Evolutionary conservation across 2,797 vertebrate genomes (phyloP), one percentile per base, ranked within the genome.

Genomic region (Zenarchopterus dispar): DNA sequence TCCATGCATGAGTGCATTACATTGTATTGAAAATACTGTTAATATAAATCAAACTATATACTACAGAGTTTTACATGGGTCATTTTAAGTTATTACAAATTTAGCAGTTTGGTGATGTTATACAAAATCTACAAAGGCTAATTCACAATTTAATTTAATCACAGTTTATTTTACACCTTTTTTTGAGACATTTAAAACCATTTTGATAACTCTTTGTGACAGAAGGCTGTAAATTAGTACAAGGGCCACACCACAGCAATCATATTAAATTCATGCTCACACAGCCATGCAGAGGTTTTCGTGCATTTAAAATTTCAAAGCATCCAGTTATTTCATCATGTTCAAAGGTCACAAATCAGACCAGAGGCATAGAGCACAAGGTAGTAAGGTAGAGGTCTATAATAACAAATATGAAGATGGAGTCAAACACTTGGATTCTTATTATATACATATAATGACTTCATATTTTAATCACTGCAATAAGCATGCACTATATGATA

Each of bases 361-460:
- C 9, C 16, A 7, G 57, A 39, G 18, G 17, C 46, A 23, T 10
- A 47, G 21, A 47, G 26, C 45, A 18, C 4, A 36, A 22, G 16
- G 41, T 47, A 56, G 36, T 39, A 55, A 75, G 73, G 28, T 50
- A 70, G 56, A 68, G 53, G 55, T 59, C 45, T 50, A 22, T 46
- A 57, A 42, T 19, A 43, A 55, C 48, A 44, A 41, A 63, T 52
- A 33, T 73, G 13, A 39, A 3, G 21, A 11, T 47, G 15, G 6
- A 22, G 2, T 47, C 15, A 47, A 15, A 15, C 36, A 39, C 4
- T 3, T 28, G 5, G 5, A 28, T 3, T 5, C 4, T 28, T 28
- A 8, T 5, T 28, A 26, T 26, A 28, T 28, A 28, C 28, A 28
- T 28, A 28, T 6, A 8, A 28, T 28, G 28, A 28, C 5, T 28